A percentile compares a stretch with the other conserved stretches of the same genome.
Evolutionary conservation across 2,888 invertebrate species (phyloP).

Genomic region (Anthophora plumipes): DNA sequence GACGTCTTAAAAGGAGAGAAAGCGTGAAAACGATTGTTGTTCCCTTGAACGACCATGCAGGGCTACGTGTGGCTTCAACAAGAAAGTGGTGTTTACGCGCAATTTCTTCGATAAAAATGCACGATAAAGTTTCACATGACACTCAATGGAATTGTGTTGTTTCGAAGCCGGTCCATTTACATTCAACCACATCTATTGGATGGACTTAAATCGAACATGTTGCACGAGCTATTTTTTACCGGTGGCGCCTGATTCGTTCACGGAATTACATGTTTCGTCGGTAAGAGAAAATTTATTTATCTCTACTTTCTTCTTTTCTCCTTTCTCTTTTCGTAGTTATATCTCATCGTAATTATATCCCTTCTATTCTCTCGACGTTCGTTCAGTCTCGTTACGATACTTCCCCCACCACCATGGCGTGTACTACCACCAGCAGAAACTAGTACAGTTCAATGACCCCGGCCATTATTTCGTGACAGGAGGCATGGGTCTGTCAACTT

Average conservation of each 20-base stretch:
- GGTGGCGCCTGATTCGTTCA: not conserved
- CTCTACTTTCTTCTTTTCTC: not conserved
- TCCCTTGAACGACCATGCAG: not conserved
- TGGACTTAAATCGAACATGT: conserved; percentile 45
- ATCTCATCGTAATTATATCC: not conserved
- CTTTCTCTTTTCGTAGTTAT: not conserved
- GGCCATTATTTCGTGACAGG: conserved; percentile 44
- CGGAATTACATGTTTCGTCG: conserved; percentile 7
- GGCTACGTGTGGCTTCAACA: conserved; percentile 24
- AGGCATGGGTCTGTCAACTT: conserved; percentile 61
- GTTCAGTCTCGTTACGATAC: not conserved
- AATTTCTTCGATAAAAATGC: conserved; percentile 50
- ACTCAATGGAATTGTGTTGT: conserved; percentile 33
- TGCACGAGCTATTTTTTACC: conserved; percentile 2
- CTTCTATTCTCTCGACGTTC: not conserved
- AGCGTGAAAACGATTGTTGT: not conserved
- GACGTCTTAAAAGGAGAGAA: conserved; percentile 45
- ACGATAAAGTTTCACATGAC: conserved; percentile 32
- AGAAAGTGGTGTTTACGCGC: conserved; percentile 55
- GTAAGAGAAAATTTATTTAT: conserved; percentile 36
- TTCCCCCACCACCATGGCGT: not conserved
- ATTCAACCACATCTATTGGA: conserved; percentile 15
- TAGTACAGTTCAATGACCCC: conserved; percentile 56
- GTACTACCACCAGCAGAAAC: conserved; percentile 13
- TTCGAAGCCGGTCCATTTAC: conserved; percentile 17